Evolutionary conservation across 2,113 vertebrate genomes (phyloP), one percentile per base, ranked within the genome.

Genomic region (Eudorcas thomsonii): DNA sequence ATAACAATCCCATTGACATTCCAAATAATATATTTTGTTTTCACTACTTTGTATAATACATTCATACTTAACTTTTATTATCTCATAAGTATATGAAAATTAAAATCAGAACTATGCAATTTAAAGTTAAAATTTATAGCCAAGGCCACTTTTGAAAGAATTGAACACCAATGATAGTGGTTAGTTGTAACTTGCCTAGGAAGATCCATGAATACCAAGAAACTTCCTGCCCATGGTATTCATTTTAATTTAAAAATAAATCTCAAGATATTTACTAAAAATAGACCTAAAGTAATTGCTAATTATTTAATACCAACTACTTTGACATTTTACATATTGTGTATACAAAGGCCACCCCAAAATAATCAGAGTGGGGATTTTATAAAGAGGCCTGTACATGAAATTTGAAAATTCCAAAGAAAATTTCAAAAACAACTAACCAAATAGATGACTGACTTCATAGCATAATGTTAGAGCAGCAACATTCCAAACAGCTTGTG

Each of bases 251-350:
- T 0, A 14, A 59, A 81, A 81, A 81, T 52, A 78, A 78, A 92
- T 93, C 88, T 33, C 55, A 91, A 96, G n/a, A 77, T 96, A 88
- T 82, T 62, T 96, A 81, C 54, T 89, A 92, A 96, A 93, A 97
- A 81, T 39, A 96, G 91, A 39, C 21, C 28, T 86, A 52, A 71
- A 54, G 13, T 59, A 92, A 55, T 78, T 82, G 10, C 15, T 67
- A 30, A 45, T 67, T 92, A 90, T 55, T 84, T 96, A 93, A 62
- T 92, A 87, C 13, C 48, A 90, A 88, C 84, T 90, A 48, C 9
- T 80, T 94, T 55, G 5, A 12, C 33, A 77, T 78, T 94, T 78
- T 95, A 74, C 21, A 55, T 62, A 43, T 59, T 39, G n/a, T 86
- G n/a, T 16, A 77, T 57, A 43, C 50, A 94, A 96, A 17, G 30